Base-by-base conservation (phyloP, 2,888 invertebrate species). In the Yponomeuta plumbellus region DNA sequence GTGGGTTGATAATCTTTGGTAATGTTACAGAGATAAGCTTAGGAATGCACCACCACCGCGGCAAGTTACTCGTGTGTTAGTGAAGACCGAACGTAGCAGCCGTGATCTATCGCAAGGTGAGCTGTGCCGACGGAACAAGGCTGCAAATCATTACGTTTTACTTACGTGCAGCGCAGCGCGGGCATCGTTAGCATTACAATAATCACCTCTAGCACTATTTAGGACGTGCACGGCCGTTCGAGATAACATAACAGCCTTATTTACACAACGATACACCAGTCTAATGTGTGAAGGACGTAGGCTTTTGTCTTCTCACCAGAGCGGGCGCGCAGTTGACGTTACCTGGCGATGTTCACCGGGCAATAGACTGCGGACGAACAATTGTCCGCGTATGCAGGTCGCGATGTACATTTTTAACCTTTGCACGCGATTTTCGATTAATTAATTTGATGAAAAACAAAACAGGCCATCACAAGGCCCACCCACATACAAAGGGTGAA, bases 271-370 rank as follows among this genome's bases (percentile, higher is more conserved):
- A 44, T 64, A 62, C 57, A 65, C 76, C 64, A 79, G 83, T 34
- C 80, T 85, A 86, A 88, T 85, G 86, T 86, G 86, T 87, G 90
- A 90, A 90, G 90, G 90, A 87, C 89, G 26, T 44, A 76, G 80
- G 81, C 87, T 88, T 88, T 88, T 88, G 88, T 89, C 80, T 85
- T 81, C 44, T 52, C 44, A 76, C 71, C 76, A 61, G 44, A 57
- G 76, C 74, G 71, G 78, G 79, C 84, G 79, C 79, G 84, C 84
- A 83, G 80, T 83, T 79, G 76, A 78, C 71, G 75, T 85, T 88
- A 86, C 88, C 89, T 89, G 68, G 66, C 65, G 63, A 64, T 65
- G 62, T 52, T 63, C 34, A 61, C 65, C 65, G 67, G 66, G 22
- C 21, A 40, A 20, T 63, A 11, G 13, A 21, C 40, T 22, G 40